These are phyloP conservation scores for Hucho hucho DNA, from an alignment of 2,113 vertebrate genomes.

Conservation along the genomic window DNA sequence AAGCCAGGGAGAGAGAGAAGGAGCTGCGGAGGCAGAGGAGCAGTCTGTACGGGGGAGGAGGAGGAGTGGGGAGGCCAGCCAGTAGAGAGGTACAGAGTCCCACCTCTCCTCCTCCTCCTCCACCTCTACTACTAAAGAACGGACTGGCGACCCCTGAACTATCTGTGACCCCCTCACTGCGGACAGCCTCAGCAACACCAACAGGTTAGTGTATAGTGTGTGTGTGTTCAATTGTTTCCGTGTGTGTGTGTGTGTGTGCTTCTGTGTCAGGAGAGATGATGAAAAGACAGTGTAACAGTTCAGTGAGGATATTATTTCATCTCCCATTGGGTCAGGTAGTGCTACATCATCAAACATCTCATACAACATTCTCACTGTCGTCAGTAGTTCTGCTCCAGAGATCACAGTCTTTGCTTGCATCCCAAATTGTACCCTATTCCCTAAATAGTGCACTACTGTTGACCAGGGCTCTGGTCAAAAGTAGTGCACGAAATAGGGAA, in stretches of 20 bases:
- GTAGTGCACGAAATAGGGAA: too few species aligned
- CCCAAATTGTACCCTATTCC: too few species aligned
- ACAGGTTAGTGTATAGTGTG: conserved; percentile 57
- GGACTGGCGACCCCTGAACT: conserved; percentile 25
- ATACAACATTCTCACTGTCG: conserved; percentile 17
- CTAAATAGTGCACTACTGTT: too few species aligned
- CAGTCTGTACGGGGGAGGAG: conserved; percentile 70
- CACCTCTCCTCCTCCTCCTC: conserved; percentile 15
- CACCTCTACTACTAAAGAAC: conserved; percentile 10
- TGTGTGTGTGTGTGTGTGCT: neutral
- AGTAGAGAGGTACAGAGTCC: conserved; percentile 19
- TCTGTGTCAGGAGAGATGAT: conserved; percentile 31
- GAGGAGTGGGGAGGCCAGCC: neutral
- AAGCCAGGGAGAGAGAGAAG: conserved; percentile 74
- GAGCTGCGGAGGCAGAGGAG: conserved; percentile 76
- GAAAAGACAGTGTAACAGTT: conserved; percentile 47
- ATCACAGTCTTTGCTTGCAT: neutral
- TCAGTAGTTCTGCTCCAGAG: conserved; percentile 32
- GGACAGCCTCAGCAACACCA: conserved; percentile 22
- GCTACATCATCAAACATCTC: conserved; percentile 30
- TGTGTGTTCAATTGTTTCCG: conserved; percentile 6
- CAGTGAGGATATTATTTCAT: conserved; percentile 37
- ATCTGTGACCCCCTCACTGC: conserved; percentile 24
- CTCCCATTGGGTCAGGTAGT: conserved; percentile 38
- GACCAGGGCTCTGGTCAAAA: too few species aligned